Evolutionary conservation across 35 echinoderm and acorn worm species (phyloP).

Genomic region (Acanthaster planci): DNA sequence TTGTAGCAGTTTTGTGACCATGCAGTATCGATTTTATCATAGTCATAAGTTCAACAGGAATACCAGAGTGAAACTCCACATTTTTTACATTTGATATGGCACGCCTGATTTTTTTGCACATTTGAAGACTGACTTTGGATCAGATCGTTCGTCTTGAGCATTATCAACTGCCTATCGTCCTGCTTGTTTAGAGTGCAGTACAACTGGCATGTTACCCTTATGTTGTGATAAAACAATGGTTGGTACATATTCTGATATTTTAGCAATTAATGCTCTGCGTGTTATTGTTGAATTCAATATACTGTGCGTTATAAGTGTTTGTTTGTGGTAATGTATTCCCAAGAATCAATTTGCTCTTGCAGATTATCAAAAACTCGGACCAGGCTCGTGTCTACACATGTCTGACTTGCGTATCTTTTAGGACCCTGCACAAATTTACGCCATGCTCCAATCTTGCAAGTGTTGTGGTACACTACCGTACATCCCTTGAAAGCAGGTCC

Average conservation of each 20-base stretch:
- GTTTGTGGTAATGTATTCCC: not conserved
- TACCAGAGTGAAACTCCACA: not conserved
- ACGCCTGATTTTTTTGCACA: not conserved
- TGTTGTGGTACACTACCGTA: no score
- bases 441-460: no score
- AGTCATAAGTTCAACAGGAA: not conserved
- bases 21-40: not conserved
- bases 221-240: not conserved
- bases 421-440: no score
- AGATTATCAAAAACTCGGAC: no score
- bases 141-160: not conserved
- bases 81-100: not conserved
- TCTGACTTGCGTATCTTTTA: no score
- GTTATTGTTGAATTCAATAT: not conserved
- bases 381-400: no score
- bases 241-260: constrained; percentile 13
- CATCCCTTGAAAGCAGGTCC: no score
- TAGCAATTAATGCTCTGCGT: constrained; percentile 5
- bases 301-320: not conserved
- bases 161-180: not conserved
- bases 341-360: not conserved
- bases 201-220: not conserved
- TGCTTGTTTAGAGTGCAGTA: no score
- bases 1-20: not conserved
- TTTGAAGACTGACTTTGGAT: not conserved